phyloP scores from a whole-genome alignment of 2,113 vertebrate genomes.

The Talpa occidentalis region DNA sequence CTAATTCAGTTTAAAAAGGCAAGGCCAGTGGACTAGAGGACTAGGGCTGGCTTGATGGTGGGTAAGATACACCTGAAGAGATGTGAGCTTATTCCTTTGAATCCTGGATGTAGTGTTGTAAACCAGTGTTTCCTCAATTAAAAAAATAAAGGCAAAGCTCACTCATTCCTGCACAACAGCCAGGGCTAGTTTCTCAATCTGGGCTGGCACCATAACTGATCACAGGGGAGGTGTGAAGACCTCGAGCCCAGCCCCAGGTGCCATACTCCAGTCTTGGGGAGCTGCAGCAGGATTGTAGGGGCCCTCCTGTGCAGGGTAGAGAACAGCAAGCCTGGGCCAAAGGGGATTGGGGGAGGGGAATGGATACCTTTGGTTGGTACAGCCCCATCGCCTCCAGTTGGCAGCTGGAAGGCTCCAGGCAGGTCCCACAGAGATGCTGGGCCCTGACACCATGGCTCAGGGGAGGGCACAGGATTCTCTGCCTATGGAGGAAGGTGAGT shows the following conservation, averaged over 20 bases:
- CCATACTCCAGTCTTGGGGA: background rate
- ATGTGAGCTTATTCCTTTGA: no score
- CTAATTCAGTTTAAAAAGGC: background rate
- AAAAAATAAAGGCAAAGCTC: no score
- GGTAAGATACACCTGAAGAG: no score
- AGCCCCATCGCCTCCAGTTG: background rate
- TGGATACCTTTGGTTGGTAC: background rate
- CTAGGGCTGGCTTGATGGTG: no score
- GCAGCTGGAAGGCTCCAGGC: background rate
- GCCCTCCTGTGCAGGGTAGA: no score
- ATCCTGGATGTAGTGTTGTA: no score
- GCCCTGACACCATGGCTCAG: background rate
- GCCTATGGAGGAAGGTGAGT: background rate
- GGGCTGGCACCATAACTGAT: background rate
- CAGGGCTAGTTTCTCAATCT: background rate
- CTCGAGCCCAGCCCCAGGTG: background rate
- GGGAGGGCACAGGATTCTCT: background rate
- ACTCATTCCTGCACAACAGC: fast-evolving
- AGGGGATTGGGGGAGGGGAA: fast-evolving
- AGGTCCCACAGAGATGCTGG: fast-evolving
- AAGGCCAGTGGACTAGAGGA: background rate
- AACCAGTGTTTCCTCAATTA: no score
- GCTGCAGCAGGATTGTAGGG: background rate
- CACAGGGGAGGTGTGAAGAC: background rate
- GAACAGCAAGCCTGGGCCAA: no score